Evolutionary conservation across 1,140 invertebrate species (phyloP), one percentile per base, ranked within the genome.

Genomic region (Brachystomella parvula): DNA sequence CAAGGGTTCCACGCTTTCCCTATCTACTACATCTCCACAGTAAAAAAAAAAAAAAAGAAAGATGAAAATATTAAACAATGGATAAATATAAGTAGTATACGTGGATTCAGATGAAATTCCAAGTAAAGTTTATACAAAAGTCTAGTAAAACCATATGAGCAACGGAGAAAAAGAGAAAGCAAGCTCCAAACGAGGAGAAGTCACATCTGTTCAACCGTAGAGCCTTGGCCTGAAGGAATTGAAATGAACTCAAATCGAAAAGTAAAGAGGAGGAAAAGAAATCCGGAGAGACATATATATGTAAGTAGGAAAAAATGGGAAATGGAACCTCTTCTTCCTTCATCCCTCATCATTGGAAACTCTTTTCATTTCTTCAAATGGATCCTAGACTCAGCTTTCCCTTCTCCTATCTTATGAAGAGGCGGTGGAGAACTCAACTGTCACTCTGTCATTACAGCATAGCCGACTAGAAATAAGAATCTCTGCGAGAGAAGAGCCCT

Each of bases 111-210:
- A n/a, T n/a, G n/a, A n/a, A n/a, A n/a, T n/a, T n/a, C n/a, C n/a
- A n/a, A n/a, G n/a, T n/a, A n/a, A n/a, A n/a, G n/a, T n/a, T n/a
- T n/a, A n/a, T n/a, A n/a, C n/a, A n/a, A n/a, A n/a, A n/a, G n/a
- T n/a, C n/a, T n/a, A n/a, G n/a, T n/a, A 12, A 44, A 44, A 44
- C 39, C n/a, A 53, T 24, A 53, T 53, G 49, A 53, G 49, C 49
- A 53, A 17, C 49, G 15, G 24, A 17, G 49, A 19, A 6, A 24
- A 53, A 24, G 49, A 24, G 24, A 24, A 53, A 53, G n/a, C n/a
- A n/a, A n/a, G n/a, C n/a, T n/a, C n/a, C n/a, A n/a, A n/a, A n/a
- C n/a, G n/a, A n/a, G n/a, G n/a, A n/a, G n/a, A n/a, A n/a, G n/a
- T n/a, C n/a, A n/a, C n/a, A n/a, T n/a, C n/a, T n/a, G n/a, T n/a